Percentiles rank a stretch among this genome's conserved stretches.
Conservation (phyloP, 2,797 vertebrate genomes). For the Phrynocephalus guinanensis region DNA sequence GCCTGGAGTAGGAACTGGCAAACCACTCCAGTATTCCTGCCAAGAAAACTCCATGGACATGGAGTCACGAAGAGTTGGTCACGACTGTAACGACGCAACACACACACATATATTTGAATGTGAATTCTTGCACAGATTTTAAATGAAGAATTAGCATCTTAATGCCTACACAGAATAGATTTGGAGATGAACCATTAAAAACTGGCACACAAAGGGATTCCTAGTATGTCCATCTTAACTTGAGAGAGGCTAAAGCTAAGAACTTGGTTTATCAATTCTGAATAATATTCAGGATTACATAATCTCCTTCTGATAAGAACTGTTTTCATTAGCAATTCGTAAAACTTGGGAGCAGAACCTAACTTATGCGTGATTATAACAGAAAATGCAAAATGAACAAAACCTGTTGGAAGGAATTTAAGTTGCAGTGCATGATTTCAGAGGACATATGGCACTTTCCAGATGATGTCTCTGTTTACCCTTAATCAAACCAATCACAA, state of each 20-base stretch:
- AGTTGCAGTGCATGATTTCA: too few species aligned
- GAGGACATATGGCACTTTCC: too few species aligned
- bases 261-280: background rate
- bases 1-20: too few species aligned
- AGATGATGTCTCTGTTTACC: too few species aligned
- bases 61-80: too few species aligned
- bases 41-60: too few species aligned
- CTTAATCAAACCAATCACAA: too few species aligned
- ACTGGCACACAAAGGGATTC: background rate
- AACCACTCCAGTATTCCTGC: too few species aligned
- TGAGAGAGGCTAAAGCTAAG: background rate
- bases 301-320: background rate
- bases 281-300: too few species aligned
- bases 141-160: background rate
- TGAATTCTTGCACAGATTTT: background rate
- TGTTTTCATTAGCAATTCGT: background rate
- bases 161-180: background rate
- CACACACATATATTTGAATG: background rate
- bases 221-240: background rate
- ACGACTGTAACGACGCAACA: too few species aligned
- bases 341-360: background rate
- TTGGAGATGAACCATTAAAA: background rate
- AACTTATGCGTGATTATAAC: background rate
- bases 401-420: background rate
- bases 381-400: background rate